A percentile compares a stretch with the other conserved stretches of the same genome.
These are phyloP conservation scores for Hypanus sabinus DNA, from an alignment of 2,113 vertebrate genomes.

Conservation along the genomic window DNA sequence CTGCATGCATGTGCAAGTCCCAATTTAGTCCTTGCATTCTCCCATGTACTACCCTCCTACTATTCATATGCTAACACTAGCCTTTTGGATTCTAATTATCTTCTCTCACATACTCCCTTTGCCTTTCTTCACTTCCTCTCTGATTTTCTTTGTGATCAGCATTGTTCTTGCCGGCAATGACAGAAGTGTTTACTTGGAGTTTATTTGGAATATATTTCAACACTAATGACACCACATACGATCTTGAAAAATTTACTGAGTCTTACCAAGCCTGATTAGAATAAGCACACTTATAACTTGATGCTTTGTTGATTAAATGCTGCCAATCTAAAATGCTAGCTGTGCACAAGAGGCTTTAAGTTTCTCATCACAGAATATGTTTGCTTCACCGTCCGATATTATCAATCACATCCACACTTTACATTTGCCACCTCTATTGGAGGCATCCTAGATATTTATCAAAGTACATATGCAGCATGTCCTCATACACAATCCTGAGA, in stretches of 20 bases:
- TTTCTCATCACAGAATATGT: background rate
- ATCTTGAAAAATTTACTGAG: background rate
- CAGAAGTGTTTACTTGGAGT: background rate
- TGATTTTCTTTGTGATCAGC: too few relatives aligned
- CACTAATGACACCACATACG: background rate
- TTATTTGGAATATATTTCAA: background rate
- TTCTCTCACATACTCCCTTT: too few relatives aligned
- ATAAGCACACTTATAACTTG: background rate
- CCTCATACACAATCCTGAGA: too few relatives aligned
- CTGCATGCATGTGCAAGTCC: too few relatives aligned
- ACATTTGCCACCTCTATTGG: background rate
- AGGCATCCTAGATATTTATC: background rate
- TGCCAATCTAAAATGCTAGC: background rate
- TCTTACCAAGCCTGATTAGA: background rate
- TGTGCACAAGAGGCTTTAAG: background rate
- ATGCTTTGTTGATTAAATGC: background rate
- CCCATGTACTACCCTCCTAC: too few relatives aligned
- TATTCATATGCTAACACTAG: too few relatives aligned
- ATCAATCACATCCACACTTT: background rate
- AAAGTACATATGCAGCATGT: too few relatives aligned
- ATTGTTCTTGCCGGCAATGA: too few relatives aligned
- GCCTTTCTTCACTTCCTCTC: too few relatives aligned
- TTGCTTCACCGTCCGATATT: background rate
- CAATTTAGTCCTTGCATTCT: too few relatives aligned
- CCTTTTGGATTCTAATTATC: too few relatives aligned